These are phyloP conservation scores for Misgurnus anguillicaudatus DNA, from an alignment of 2,113 vertebrate species.

Conservation along the genomic window DNA sequence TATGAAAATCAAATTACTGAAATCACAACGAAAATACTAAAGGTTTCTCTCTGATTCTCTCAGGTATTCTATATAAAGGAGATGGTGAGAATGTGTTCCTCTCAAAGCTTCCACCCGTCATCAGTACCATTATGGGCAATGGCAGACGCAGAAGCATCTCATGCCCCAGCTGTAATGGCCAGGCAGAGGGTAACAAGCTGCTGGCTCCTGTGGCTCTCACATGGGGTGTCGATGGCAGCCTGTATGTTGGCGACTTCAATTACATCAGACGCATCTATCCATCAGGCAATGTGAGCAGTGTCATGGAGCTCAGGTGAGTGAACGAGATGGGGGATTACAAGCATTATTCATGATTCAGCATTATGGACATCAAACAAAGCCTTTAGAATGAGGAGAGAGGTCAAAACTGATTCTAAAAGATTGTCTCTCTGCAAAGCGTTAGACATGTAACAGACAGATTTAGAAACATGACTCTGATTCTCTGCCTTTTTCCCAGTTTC, in stretches of 20 bases:
- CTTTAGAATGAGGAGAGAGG: neutral
- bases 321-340: neutral
- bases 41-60: constrained; percentile 12
- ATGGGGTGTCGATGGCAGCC: constrained; percentile 92
- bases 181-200: constrained; percentile 96
- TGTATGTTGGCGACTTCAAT: constrained; percentile 98
- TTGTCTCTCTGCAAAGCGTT: neutral
- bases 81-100: constrained; percentile 97
- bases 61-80: constrained; percentile 97
- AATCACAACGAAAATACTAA: too few species aligned
- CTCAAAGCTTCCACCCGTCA: constrained; percentile 92
- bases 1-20: too few species aligned
- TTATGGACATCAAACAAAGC: neutral
- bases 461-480: too few species aligned
- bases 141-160: constrained; percentile 95
- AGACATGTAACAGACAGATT: neutral
- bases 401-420: neutral
- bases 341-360: too few species aligned
- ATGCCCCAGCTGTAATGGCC: constrained; percentile 96
- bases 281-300: constrained; percentile 94
- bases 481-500: too few species aligned
- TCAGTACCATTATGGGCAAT: constrained; percentile 97
- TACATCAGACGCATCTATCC: constrained; percentile 95
- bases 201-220: constrained; percentile 92
- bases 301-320: constrained; percentile 92